A percentile compares a stretch with the other conserved stretches of the same genome.
Evolutionary conservation across 2,888 invertebrate species (phyloP).

Genomic region (Xanthostigma xanthostigma): DNA sequence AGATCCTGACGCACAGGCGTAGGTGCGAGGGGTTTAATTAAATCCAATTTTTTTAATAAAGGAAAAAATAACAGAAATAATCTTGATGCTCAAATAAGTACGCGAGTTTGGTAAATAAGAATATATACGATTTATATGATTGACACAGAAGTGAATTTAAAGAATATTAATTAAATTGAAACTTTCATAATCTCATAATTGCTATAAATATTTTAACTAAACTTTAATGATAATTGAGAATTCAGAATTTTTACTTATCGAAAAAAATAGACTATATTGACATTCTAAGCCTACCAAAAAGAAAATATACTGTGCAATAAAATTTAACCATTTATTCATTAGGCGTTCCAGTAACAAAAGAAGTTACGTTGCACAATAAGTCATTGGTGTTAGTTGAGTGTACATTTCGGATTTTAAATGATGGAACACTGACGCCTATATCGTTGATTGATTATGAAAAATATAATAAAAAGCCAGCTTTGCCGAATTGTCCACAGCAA

Average conservation of each 20-base stretch:
- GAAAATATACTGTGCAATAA: too few species aligned
- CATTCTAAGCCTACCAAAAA: neutral
- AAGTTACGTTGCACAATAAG: constrained; percentile 36
- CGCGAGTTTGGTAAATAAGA: too few species aligned
- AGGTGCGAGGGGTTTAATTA: too few species aligned
- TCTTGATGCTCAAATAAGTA: too few species aligned
- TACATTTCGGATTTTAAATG: constrained; percentile 31
- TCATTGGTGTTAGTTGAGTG: constrained; percentile 39
- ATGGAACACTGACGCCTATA: constrained; percentile 38
- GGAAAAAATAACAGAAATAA: too few species aligned
- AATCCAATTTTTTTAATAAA: too few species aligned
- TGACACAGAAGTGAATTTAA: too few species aligned
- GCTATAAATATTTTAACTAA: constrained; percentile 4
- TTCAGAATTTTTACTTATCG: neutral
- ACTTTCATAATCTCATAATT: too few species aligned
- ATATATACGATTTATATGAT: too few species aligned
- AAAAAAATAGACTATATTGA: neutral
- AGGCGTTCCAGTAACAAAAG: constrained; percentile 34
- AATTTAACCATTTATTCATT: constrained; percentile 2
- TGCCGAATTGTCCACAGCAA: constrained; percentile 37
- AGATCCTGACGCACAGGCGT: too few species aligned
- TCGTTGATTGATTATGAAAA: constrained; percentile 32
- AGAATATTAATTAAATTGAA: too few species aligned
- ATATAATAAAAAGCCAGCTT: constrained; percentile 25
- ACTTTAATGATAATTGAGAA: neutral